Evolutionary conservation across 2,888 invertebrate species (phyloP).

Genomic region (Hyposoter dolosus): DNA sequence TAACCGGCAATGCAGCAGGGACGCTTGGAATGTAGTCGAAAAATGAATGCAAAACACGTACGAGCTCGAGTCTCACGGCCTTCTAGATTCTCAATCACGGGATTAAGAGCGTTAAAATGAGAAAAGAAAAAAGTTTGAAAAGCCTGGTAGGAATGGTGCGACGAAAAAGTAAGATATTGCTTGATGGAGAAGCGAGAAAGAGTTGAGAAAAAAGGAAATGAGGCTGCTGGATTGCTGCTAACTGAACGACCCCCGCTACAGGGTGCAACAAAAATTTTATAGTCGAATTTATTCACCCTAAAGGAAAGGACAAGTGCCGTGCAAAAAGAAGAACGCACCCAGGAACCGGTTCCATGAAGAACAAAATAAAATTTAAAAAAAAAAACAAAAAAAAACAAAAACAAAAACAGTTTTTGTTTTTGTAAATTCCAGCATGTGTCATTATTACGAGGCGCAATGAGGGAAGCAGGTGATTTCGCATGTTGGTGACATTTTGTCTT

Average conservation of each 20-base stretch:
- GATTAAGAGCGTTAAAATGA: slow-evolving; percentile 32
- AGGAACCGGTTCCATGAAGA: slow-evolving; percentile 11
- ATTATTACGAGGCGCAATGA: not conserved
- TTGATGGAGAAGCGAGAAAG: slow-evolving; percentile 5
- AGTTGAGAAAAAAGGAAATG: slow-evolving; percentile 46
- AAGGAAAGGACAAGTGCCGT: slow-evolving; percentile 23
- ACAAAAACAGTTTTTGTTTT: not conserved
- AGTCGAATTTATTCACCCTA: slow-evolving; percentile 71
- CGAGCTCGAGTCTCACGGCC: not conserved
- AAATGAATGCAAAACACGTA: slow-evolving; percentile 53
- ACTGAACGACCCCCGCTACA: slow-evolving; percentile 47
- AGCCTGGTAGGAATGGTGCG: slow-evolving; percentile 33
- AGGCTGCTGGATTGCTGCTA: slow-evolving; percentile 37
- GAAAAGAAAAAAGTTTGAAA: slow-evolving; percentile 12
- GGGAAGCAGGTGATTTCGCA: slow-evolving; percentile 25
- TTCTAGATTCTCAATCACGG: slow-evolving; percentile 23
- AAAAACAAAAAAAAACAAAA: not conserved
- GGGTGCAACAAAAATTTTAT: slow-evolving; percentile 72
- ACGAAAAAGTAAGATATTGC: slow-evolving; percentile 14
- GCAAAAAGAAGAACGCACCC: not conserved
- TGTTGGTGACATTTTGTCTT: not conserved
- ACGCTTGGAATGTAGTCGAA: slow-evolving; percentile 36
- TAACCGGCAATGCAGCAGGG: slow-evolving; percentile 34
- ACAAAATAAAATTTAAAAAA: not conserved
- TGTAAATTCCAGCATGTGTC: not conserved